Evolutionary conservation across 2,888 invertebrate species (phyloP).

Genomic region (Bugula neritina): DNA sequence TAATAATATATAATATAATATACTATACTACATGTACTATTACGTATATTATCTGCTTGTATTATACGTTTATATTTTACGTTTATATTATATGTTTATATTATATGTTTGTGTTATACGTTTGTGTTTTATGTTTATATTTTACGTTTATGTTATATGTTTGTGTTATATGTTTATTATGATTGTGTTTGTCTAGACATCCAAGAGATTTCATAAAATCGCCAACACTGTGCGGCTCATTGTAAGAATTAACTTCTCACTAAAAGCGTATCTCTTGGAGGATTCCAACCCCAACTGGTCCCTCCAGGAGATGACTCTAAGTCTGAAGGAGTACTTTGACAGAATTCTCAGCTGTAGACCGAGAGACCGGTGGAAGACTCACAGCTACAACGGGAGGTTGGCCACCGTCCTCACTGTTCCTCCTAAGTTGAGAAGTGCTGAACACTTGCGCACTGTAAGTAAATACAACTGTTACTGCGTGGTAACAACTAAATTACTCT

Average conservation of each 20-base stretch:
- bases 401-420: constrained; percentile 12
- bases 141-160: too few relatives aligned
- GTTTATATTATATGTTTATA: too few relatives aligned
- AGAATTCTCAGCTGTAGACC: neutral
- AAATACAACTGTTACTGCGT: neutral
- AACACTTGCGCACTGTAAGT: constrained; percentile 6
- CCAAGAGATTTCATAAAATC: constrained; percentile 18
- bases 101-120: too few relatives aligned
- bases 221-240: neutral
- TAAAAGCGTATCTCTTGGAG: neutral
- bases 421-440: constrained; percentile 17
- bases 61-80: too few relatives aligned
- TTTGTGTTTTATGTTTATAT: too few relatives aligned
- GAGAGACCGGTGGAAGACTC: neutral
- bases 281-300: constrained; percentile 20
- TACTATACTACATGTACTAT: too few relatives aligned
- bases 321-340: neutral
- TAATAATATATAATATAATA: too few relatives aligned
- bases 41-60: too few relatives aligned
- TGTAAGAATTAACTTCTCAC: neutral
- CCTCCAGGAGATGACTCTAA: neutral
- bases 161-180: too few relatives aligned
- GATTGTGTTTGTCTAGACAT: neutral
- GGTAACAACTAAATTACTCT: too few relatives aligned
- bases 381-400: constrained; percentile 12